phyloP scores from a whole-genome alignment of 2,797 vertebrate species.

The Chiroxiphia lanceolata region DNA sequence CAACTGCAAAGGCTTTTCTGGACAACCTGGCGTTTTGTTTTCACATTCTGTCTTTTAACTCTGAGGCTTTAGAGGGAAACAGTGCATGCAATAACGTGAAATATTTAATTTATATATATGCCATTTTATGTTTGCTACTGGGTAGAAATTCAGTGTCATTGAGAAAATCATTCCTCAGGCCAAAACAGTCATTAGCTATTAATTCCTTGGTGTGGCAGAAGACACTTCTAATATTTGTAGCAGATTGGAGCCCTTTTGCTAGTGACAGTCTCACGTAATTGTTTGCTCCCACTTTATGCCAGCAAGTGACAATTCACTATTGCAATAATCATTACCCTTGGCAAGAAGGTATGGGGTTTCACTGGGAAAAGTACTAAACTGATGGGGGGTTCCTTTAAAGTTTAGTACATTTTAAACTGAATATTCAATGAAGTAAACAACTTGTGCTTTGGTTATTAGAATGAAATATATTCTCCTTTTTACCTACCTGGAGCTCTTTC shows the following conservation, averaged over 20 bases:
- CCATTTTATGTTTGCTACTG: not conserved
- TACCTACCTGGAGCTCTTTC: not conserved
- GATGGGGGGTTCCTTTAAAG: not conserved
- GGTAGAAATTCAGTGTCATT: not conserved
- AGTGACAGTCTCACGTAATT: not conserved
- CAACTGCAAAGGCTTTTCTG: not conserved
- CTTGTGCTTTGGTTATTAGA: not conserved
- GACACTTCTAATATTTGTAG: not conserved
- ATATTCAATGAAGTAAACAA: not conserved
- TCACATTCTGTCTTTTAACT: not conserved
- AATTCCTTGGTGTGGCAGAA: not conserved
- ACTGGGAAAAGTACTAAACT: not conserved
- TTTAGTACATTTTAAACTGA: not conserved
- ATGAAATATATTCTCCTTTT: not conserved
- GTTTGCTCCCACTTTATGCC: not conserved
- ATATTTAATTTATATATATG: not conserved
- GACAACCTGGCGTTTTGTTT: accelerated
- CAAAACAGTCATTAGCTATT: not conserved
- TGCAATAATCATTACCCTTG: not conserved
- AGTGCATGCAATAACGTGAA: not conserved
- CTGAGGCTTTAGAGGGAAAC: not conserved
- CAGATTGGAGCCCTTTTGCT: not conserved
- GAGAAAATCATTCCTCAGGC: not conserved
- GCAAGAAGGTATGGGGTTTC: not conserved
- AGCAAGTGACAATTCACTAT: not conserved